Evolutionary conservation across 2,888 invertebrate genomes (phyloP).

Genomic region (Pedicia rivosa): DNA sequence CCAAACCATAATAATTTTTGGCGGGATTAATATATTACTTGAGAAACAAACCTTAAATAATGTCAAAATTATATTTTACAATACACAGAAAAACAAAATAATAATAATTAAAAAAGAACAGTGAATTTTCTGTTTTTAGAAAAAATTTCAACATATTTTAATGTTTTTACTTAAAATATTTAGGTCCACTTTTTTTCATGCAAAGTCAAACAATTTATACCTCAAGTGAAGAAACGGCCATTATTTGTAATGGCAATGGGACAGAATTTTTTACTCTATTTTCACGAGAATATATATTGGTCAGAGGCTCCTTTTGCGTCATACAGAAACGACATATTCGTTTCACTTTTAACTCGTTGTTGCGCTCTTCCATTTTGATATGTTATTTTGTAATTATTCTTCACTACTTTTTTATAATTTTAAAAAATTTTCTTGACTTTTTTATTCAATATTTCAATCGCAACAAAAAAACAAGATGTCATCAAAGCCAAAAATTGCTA

Average conservation of each 20-base stretch:
- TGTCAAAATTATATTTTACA: neutral
- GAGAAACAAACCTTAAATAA: conserved; percentile 4
- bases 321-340: conserved; percentile 64
- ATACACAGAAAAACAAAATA: conserved; percentile 51
- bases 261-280: conserved; percentile 40
- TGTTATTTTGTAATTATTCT: no score
- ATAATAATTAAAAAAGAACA: conserved; percentile 16
- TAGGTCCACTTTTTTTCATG: neutral
- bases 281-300: conserved; percentile 47
- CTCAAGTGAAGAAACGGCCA: conserved; percentile 64
- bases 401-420: no score
- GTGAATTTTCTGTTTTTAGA: neutral
- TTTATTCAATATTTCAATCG: no score
- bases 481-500: no score
- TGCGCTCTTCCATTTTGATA: conserved; percentile 40
- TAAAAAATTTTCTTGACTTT: no score
- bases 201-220: conserved; percentile 37
- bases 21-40: conserved; percentile 7
- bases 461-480: no score
- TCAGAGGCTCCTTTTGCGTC: conserved; percentile 41
- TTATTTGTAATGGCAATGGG: conserved; percentile 55
- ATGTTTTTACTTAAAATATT: neutral
- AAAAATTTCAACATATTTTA: neutral
- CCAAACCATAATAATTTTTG: conserved; percentile 7
- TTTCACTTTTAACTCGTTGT: conserved; percentile 40